Base-by-base conservation (phyloP, 2,888 invertebrate genomes). In the Ichneumon xanthorius region DNA sequence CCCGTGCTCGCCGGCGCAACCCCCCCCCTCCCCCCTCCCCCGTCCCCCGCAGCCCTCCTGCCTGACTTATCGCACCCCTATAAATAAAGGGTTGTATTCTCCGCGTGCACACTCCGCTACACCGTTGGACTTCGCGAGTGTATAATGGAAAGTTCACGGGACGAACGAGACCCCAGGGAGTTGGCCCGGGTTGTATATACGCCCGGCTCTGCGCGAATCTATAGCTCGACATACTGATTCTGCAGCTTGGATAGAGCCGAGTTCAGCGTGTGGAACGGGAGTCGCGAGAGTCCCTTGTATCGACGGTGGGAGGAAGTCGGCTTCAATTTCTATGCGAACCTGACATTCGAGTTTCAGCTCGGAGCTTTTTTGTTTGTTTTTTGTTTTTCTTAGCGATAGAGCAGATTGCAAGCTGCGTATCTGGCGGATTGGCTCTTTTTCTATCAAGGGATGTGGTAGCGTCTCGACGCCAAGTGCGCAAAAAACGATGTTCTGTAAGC, bases 1-100 rank as follows among this genome's bases (percentile, higher is more conserved):
- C 50, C 50, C 63, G 50, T 37, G 53, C 14, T 53, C 68, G 40
- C 11, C 68, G 37, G 14, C 45, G 40, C 40, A 40, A 40, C 40
- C 40, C 2, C 40, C 40, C 9, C 9, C 1, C 1, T 9, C 40
- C 40, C 71, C 76, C 1, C 22, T 26, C 77, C 67, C 72, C 37
- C 40, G 5, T 40, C 0, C 40, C 9, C 70, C 65, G n/a, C 65
- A 9, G n/a, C 63, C 30, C 61, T 37, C 65, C 76, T 55, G 72
- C 82, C 85, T 85, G 85, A 85, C 85, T 85, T 85, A 85, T 85
- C 86, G 83, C 86, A 80, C 82, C 76, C 82, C 85, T 85, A 85
- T 85, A 85, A 85, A 85, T 85, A 85, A 85, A 85, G 85, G 85
- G 76, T 82, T 82, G 85, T 82, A 85, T 75, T 82, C 85, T 85